Conservation (phyloP, 2,888 invertebrate species). For the Andrena fulva region DNA sequence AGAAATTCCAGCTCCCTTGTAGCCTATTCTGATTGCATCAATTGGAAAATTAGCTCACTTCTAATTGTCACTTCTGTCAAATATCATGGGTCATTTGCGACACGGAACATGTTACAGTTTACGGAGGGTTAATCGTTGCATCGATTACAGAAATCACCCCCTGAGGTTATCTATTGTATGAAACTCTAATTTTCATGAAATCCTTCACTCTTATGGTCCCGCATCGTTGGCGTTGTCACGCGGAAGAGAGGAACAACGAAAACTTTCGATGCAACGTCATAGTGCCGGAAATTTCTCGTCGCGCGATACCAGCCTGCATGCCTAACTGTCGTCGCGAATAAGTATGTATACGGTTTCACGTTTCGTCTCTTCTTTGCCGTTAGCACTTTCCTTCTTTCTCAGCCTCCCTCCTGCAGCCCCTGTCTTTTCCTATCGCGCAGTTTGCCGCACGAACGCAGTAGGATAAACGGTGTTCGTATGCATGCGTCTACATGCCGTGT, state of each 20-base stretch:
- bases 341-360: constrained; percentile 41
- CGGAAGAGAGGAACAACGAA: constrained; percentile 11
- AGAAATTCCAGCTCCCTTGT: no score
- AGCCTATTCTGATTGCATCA: no score
- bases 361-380: constrained; percentile 26
- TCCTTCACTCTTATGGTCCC: constrained; percentile 3
- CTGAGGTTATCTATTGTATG: no score
- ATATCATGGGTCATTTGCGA: no score
- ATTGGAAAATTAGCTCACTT: no score
- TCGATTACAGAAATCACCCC: no score
- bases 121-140: no score
- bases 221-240: constrained; percentile 14
- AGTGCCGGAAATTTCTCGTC: constrained; percentile 60
- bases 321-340: constrained; percentile 44
- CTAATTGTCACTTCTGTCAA: no score
- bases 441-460: constrained; percentile 45
- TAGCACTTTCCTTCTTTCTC: constrained; percentile 27
- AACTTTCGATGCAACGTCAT: constrained; percentile 37
- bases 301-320: neutral
- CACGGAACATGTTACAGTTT: no score
- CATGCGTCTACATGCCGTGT: constrained; percentile 58
- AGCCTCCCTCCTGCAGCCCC: neutral
- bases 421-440: constrained; percentile 18
- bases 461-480: constrained; percentile 35
- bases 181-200: no score